Evolutionary conservation across 2,797 vertebrate genomes (phyloP), one percentile per base, ranked within the genome.

Genomic region (Numenius phaeopus): DNA sequence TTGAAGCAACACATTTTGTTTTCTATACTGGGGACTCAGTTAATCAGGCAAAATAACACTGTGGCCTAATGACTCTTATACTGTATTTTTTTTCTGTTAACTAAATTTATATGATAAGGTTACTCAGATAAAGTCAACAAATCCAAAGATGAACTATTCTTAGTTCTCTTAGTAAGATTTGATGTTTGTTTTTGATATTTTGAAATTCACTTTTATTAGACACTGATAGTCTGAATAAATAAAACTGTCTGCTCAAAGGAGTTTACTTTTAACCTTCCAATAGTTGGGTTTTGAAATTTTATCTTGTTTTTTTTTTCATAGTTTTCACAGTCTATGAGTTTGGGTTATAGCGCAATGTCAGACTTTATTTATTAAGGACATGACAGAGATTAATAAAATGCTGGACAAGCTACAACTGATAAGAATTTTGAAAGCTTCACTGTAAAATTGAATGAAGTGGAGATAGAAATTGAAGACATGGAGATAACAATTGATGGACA

Each of bases 381-480:
- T 75, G 79, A 82, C 77, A 83, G 49, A 91, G 81, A 95, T 96
- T 92, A 92, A 96, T 94, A 94, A 95, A 89, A 92, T 46, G 40
- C 61, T 87, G 81, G 89, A 96, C 86, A 95, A 77, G 58, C 27
- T 90, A 76, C 27, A 94, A 21, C 9, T 92, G 94, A 96, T 93
- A 97, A 92, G 83, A 96, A 81, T 93, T 96, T 96, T 0, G 2
- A 89, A 94, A 73, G 58, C 87, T 92, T 64, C 64, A 42, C 85
- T 90, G 73, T 75, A 94, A 91, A 97, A 95, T 49, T 70, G 90
- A 94, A 75, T 82, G 83, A 93, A 92, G 46, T 89, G 69, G 58
- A 88, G 95, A 97, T 86, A 92, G 90, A 90, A 96, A 90, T 92
- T 87, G 87, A 85, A 95, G 89, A 94, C 86, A 81, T 76, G 64